A percentile compares a stretch with the other conserved stretches of the same genome.
Evolutionary conservation across 2,797 vertebrate genomes (phyloP).

Genomic region (Nannoperca australis): DNA sequence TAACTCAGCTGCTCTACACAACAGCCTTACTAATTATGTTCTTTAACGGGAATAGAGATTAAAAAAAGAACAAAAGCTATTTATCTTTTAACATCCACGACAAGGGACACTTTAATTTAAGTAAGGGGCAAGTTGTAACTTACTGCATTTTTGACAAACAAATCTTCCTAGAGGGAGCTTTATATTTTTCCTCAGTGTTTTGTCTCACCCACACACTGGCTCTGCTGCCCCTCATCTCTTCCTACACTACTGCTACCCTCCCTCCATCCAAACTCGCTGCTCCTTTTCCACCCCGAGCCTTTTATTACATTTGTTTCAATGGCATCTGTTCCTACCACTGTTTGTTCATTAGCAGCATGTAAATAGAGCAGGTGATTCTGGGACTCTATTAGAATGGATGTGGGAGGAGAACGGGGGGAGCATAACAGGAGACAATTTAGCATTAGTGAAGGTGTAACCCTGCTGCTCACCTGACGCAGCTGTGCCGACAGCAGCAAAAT

Average conservation of each 20-base stretch:
- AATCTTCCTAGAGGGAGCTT: conserved; percentile 44
- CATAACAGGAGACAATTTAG: conserved; percentile 38
- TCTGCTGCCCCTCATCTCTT: conserved; percentile 18
- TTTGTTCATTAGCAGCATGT: conserved; percentile 73
- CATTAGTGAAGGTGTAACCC: conserved; percentile 51
- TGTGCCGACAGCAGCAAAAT: conserved; percentile 59
- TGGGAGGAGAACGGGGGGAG: conserved; percentile 21
- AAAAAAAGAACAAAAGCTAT: conserved; percentile 6
- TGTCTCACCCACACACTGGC: conserved; percentile 29
- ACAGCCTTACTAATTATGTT: conserved; percentile 24
- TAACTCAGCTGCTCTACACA: conserved; percentile 16
- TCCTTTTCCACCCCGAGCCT: conserved; percentile 41
- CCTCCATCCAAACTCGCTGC: conserved; percentile 11
- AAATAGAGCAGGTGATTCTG: conserved; percentile 67
- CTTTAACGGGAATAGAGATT: conserved; percentile 9
- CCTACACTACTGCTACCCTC: background rate
- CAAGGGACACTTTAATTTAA: conserved; percentile 57
- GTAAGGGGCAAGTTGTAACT: conserved; percentile 19
- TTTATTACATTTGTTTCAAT: conserved; percentile 65
- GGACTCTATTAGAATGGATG: conserved; percentile 45
- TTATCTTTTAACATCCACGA: conserved; percentile 19
- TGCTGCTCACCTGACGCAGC: conserved; percentile 63
- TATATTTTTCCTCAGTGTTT: conserved; percentile 40
- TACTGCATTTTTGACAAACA: conserved; percentile 43
- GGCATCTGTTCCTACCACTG: conserved; percentile 71